Base-by-base conservation (phyloP, 2,888 invertebrate species). In the Eueremaeus valkanovi region DNA sequence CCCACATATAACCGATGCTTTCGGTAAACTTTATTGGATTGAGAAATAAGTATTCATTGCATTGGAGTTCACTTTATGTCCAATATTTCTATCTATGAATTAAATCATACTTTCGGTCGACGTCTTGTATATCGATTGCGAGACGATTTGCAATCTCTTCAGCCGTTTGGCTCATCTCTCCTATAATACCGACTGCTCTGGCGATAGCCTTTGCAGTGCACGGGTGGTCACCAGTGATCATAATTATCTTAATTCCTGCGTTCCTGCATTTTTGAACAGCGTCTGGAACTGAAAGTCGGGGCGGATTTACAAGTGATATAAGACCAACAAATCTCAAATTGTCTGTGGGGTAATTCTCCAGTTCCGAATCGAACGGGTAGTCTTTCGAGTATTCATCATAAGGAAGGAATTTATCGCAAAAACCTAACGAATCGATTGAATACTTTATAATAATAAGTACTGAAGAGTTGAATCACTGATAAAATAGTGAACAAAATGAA, bases 131-230 rank as follows among this genome's bases (percentile, higher is more conserved):
- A 29, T 36, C n/a, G 40, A 74, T 68, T 13, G 1, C 42, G 29
- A 68, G 33, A 33, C 63, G 31, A 9, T 16, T 68, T n/a, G 74
- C 40, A 9, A 74, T 49, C 42, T 74, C 74, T 24, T 74, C 42
- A 3, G n/a, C 40, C 11, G 74, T 74, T 36, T 76, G 51, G 31
- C 55, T 73, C 6, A 31, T 8, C 76, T 83, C 83, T 21, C 84
- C 84, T 78, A 85, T 85, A 79, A 85, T 85, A 70, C 85, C 85
- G 31, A 85, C 85, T 78, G 84, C 83, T 79, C 84, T 84, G 74
- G 85, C 80, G 21, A 81, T 81, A 3, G 80, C 81, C 74, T 80
- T 79, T 3, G 80, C 80, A 13, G 80, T 81, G 29, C 80, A 80
- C n/a, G 81, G 81, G 61, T 81, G 80, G 74, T 81, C 81, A 63